Conservation (phyloP, 2,888 invertebrate species). For the Xestia rhomboidea region DNA sequence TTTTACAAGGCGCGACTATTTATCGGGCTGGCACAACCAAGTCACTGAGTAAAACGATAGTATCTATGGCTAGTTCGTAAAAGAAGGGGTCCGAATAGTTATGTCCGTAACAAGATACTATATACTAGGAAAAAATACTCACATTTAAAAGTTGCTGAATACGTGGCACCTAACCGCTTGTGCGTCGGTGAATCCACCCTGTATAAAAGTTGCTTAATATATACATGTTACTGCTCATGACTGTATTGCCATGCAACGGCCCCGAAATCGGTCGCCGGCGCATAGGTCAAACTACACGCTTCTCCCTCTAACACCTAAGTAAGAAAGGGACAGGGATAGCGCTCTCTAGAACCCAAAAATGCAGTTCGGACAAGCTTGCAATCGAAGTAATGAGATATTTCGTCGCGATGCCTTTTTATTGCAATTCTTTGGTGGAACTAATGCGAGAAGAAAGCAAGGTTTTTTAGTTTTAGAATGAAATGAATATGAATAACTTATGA, state of each 20-base stretch:
- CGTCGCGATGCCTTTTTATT: slow-evolving; percentile 50
- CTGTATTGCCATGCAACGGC: slow-evolving; percentile 56
- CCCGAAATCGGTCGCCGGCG: slow-evolving; percentile 76
- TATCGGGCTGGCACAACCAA: too few species aligned
- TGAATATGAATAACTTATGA: slow-evolving; percentile 3
- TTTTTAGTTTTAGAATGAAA: slow-evolving; percentile 40
- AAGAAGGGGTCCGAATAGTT: neutral
- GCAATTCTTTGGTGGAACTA: slow-evolving; percentile 53
- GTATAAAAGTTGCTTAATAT: neutral
- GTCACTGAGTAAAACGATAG: neutral
- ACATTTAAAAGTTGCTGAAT: neutral
- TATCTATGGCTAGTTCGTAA: neutral
- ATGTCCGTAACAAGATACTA: neutral
- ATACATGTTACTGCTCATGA: neutral
- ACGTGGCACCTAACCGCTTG: neutral
- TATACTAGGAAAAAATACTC: neutral
- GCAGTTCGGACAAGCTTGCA: slow-evolving; percentile 64
- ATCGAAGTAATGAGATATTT: slow-evolving; percentile 65
- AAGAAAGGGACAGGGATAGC: slow-evolving; percentile 73
- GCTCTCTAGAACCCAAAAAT: slow-evolving; percentile 74
- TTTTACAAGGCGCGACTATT: too few species aligned
- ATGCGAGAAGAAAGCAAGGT: slow-evolving; percentile 41
- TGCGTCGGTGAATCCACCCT: neutral
- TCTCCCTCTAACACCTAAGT: slow-evolving; percentile 67
- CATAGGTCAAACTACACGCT: slow-evolving; percentile 73